A percentile compares a stretch with the other conserved stretches of the same genome.
phyloP scores from a whole-genome alignment of 2,113 vertebrate species.

The Cephalopholis sonnerati region DNA sequence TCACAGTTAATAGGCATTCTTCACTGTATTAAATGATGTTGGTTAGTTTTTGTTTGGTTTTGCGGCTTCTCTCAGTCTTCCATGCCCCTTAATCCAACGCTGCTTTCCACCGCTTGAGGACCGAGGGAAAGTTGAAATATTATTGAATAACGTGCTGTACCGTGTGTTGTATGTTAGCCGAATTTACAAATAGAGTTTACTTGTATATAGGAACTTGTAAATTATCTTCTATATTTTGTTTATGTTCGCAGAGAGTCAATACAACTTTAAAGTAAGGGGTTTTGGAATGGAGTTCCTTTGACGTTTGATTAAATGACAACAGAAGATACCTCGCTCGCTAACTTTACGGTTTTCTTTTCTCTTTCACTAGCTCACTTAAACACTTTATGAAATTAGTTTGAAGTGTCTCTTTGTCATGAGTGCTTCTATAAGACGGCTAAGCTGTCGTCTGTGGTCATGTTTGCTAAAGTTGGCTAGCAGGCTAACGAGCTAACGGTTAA shows the following conservation, averaged over 20 bases:
- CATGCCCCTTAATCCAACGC: rapidly evolving
- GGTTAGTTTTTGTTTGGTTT: too few relatives aligned
- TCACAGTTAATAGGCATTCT: rapidly evolving
- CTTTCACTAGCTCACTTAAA: not conserved
- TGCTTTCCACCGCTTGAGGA: not conserved
- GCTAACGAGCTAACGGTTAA: conserved; percentile 24
- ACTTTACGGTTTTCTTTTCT: not conserved
- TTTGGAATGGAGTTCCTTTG: not conserved
- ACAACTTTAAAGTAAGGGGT: not conserved
- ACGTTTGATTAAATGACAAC: not conserved
- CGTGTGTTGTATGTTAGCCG: not conserved
- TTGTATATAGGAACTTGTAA: rapidly evolving
- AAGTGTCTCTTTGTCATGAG: not conserved
- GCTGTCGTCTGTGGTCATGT: not conserved
- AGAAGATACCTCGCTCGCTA: not conserved
- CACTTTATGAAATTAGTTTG: not conserved
- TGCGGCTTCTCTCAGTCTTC: not conserved
- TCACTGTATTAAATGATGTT: not conserved
- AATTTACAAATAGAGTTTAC: not conserved
- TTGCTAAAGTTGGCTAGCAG: conserved; percentile 13
- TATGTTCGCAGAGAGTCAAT: not conserved
- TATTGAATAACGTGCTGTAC: not conserved
- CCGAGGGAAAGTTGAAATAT: not conserved
- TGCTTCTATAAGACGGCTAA: not conserved
- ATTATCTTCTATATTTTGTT: rapidly evolving